These are phyloP conservation scores for Craterocephalus amniculus DNA, from an alignment of 2,797 vertebrate species.

Conservation along the genomic window DNA sequence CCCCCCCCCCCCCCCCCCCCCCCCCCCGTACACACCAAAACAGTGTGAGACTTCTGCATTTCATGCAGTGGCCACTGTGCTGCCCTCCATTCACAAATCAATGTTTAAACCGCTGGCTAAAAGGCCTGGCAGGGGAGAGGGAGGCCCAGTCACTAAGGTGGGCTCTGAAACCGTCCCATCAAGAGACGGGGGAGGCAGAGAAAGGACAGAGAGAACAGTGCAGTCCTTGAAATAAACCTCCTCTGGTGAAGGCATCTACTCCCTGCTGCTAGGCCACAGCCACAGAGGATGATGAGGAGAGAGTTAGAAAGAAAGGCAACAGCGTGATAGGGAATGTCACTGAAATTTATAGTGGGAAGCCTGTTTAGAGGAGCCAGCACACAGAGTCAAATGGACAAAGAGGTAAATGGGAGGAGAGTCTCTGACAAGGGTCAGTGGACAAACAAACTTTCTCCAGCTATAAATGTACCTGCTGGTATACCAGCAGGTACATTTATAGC, in stretches of 20 bases:
- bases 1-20: too few relatives aligned
- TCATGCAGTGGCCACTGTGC: constrained; percentile 72
- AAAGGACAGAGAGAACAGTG: constrained; percentile 70
- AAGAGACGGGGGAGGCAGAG: constrained; percentile 64
- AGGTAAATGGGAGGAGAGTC: constrained; percentile 35
- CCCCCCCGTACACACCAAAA: constrained; percentile 73
- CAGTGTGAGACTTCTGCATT: constrained; percentile 76
- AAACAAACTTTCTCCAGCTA: constrained; percentile 24
- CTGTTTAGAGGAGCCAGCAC: constrained; percentile 40
- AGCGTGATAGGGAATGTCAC: constrained; percentile 47
- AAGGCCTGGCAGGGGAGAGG: constrained; percentile 81
- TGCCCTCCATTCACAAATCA: constrained; percentile 84
- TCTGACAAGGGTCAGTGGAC: constrained; percentile 29
- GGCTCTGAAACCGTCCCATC: constrained; percentile 73
- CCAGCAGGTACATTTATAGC: too few relatives aligned
- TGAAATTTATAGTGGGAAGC: constrained; percentile 55
- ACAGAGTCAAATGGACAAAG: constrained; percentile 42
- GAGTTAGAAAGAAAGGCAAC: constrained; percentile 42
- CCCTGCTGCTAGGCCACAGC: constrained; percentile 63
- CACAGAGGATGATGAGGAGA: constrained; percentile 38
- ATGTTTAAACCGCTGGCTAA: constrained; percentile 86
- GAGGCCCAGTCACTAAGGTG: constrained; percentile 71
- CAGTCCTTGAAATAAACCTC: constrained; percentile 78
- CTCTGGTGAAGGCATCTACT: constrained; percentile 74
- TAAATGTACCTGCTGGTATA: constrained; percentile 30